Percentiles rank a stretch among this genome's conserved stretches.
These are phyloP conservation scores for Parapristionchus giblindavisi DNA, from an alignment of 2,888 invertebrate genomes.

Conservation along the genomic window DNA sequence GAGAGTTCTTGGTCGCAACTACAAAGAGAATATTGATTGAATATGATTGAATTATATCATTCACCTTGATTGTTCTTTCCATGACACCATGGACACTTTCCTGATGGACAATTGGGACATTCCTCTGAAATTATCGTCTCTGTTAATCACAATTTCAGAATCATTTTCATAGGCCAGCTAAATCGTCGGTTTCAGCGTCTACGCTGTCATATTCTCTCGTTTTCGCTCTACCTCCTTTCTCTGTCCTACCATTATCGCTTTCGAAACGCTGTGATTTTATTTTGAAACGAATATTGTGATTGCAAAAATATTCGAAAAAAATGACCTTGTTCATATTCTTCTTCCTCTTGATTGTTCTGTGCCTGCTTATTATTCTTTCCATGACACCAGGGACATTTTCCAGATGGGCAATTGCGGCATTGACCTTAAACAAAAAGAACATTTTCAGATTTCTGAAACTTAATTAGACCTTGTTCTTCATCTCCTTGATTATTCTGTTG, in stretches of 20 bases:
- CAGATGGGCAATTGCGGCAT: slow-evolving; percentile 36
- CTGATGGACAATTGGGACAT: slow-evolving; percentile 36
- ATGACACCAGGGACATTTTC: slow-evolving; percentile 39
- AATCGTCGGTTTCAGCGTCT: no score
- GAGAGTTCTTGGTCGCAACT: not conserved
- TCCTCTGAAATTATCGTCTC: no score
- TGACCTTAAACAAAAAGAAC: not conserved
- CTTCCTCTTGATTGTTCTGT: not conserved
- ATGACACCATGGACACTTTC: slow-evolving; percentile 36
- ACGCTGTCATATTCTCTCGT: no score
- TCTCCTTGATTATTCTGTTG: not conserved
- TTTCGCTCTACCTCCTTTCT: no score
- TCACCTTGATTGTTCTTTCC: slow-evolving; percentile 13
- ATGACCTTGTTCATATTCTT: slow-evolving; percentile 15
- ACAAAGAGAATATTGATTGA: not conserved
- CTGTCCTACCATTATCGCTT: no score
- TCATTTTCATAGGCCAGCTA: no score
- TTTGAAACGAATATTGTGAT: no score
- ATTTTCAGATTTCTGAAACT: not conserved
- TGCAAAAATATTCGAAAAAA: not conserved
- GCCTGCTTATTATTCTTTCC: not conserved
- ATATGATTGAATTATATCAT: not conserved
- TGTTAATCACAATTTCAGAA: no score
- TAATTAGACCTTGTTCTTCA: not conserved
- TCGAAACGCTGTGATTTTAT: no score